Percentiles rank a stretch among this genome's conserved stretches.
Conservation (phyloP, 2,113 vertebrate species). For the Cinclus cinclus region DNA sequence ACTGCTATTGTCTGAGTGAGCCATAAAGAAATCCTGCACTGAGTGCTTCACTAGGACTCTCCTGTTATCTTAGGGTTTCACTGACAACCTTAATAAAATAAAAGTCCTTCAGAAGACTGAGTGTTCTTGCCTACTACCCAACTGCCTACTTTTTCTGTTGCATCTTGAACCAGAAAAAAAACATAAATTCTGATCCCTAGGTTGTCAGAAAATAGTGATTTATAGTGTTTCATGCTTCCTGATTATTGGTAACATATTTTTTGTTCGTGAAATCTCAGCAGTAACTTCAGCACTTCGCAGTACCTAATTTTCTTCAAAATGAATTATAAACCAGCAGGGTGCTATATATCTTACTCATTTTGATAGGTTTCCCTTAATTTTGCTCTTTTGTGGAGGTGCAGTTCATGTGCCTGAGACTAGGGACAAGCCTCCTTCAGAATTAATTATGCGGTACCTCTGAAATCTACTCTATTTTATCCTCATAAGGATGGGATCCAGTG, state of each 20-base stretch:
- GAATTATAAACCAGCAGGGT: background rate
- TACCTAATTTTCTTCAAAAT: background rate
- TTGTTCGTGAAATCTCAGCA: background rate
- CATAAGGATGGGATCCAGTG: background rate
- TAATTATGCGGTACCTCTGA: background rate
- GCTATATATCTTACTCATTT: background rate
- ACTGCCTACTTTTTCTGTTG: background rate
- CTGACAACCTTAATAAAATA: background rate
- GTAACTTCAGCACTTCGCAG: background rate
- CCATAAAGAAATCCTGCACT: background rate
- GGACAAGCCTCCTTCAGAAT: background rate
- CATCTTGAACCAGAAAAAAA: background rate
- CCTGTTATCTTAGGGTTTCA: background rate
- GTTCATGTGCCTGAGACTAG: background rate
- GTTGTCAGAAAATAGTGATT: slow-evolving; percentile 3
- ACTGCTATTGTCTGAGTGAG: background rate
- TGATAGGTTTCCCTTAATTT: background rate
- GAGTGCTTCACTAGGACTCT: background rate
- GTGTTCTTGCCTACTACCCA: background rate
- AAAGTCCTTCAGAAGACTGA: background rate
- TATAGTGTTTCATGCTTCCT: background rate
- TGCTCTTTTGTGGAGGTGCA: background rate
- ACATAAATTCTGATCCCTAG: background rate
- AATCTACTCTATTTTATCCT: background rate
- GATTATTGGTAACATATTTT: background rate